Evolutionary conservation across 2,113 vertebrate species (phyloP).

Genomic region (Holacanthus passer): DNA sequence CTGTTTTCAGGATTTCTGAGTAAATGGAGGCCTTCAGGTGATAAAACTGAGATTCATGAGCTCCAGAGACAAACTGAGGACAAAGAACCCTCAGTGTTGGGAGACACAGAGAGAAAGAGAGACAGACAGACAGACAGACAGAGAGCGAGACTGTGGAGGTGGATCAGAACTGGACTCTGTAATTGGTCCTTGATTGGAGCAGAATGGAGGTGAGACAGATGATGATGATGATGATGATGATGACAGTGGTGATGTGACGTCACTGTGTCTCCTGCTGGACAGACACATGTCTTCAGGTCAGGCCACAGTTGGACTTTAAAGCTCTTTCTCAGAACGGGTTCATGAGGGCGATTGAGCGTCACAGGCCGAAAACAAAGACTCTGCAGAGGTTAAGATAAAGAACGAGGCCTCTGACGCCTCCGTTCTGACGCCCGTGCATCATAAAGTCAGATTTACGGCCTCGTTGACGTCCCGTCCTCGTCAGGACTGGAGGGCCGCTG

Average conservation of each 20-base stretch:
- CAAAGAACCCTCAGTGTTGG: no score
- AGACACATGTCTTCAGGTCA: background rate
- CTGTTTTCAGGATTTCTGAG: slow-evolving; percentile 4
- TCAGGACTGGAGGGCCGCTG: background rate
- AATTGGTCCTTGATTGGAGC: slow-evolving; percentile 6
- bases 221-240: no score
- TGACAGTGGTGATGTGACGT: no score
- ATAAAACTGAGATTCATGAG: no score
- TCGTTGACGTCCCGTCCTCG: background rate
- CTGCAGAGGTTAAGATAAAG: background rate
- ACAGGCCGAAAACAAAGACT: background rate
- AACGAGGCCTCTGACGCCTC: background rate
- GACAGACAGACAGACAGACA: no score
- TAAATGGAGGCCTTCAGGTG: no score
- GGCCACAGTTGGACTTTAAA: background rate
- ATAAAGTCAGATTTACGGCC: slow-evolving; percentile 14
- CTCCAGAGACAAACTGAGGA: slow-evolving; percentile 12
- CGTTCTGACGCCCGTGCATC: background rate
- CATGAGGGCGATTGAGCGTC: background rate
- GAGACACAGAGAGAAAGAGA: no score
- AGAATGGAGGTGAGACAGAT: background rate
- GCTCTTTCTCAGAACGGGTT: slow-evolving; percentile 28
- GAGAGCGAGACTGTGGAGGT: no score
- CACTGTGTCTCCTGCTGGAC: background rate
- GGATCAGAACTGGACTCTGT: no score